These are phyloP conservation scores for Brachyistius frenatus DNA, from an alignment of 2,113 vertebrate genomes.

Conservation along the genomic window DNA sequence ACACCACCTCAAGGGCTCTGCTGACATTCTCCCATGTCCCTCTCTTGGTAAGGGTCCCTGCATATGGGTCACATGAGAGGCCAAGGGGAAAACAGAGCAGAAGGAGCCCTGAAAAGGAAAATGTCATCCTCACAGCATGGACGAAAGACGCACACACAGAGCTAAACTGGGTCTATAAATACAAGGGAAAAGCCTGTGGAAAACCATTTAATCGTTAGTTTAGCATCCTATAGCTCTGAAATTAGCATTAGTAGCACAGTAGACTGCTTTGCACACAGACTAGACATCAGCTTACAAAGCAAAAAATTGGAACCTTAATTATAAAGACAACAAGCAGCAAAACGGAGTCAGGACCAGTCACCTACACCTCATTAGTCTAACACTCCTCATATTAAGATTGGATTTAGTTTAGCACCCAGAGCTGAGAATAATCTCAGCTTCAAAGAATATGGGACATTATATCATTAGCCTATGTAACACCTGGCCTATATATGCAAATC, in stretches of 20 bases:
- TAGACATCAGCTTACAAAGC: constrained; percentile 9
- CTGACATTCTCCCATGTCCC: constrained; percentile 77
- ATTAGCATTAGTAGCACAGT: constrained; percentile 34
- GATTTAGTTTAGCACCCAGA: constrained; percentile 24
- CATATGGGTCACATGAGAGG: constrained; percentile 69
- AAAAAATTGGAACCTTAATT: constrained; percentile 40
- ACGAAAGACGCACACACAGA: constrained; percentile 12
- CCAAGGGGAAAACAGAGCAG: constrained; percentile 65
- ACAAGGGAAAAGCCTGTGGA: constrained; percentile 61
- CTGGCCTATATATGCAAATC: constrained; percentile 62
- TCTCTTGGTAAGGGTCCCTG: constrained; percentile 53
- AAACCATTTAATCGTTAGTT: constrained; percentile 61
- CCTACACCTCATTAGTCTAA: constrained; percentile 51
- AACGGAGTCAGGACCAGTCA: constrained; percentile 40
- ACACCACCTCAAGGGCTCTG: constrained; percentile 61
- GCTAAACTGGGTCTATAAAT: constrained; percentile 65
- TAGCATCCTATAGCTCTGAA: constrained; percentile 56
- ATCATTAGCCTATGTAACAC: constrained; percentile 58
- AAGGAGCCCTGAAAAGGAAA: constrained; percentile 50
- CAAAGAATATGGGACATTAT: constrained; percentile 55
- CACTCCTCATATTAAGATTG: constrained; percentile 6
- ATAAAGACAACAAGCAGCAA: constrained; percentile 33
- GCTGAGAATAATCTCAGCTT: constrained; percentile 39
- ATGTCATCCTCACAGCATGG: constrained; percentile 67
- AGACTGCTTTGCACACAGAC: not conserved